Conservation (phyloP, 2,113 vertebrate genomes). For the Lipophrys pholis region DNA sequence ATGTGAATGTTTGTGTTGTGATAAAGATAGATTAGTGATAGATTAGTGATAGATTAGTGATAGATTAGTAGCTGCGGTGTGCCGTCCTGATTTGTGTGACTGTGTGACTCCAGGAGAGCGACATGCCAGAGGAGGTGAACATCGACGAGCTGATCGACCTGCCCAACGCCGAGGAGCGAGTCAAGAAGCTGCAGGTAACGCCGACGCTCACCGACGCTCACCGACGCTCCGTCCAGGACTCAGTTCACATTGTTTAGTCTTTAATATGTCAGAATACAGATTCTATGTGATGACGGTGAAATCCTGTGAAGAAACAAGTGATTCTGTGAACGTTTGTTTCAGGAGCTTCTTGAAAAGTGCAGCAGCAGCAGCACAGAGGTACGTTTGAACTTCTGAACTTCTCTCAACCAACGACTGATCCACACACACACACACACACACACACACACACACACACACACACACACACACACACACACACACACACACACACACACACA, state of each 20-base stretch:
- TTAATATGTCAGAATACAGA: too few relatives aligned
- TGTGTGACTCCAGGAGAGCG: constrained; percentile 78
- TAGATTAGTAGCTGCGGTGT: not conserved
- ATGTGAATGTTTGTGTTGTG: too few relatives aligned
- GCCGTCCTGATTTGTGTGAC: constrained; percentile 2
- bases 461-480: not conserved
- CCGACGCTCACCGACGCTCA: too few relatives aligned
- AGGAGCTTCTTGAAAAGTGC: constrained; percentile 86
- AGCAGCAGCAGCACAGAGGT: constrained; percentile 83
- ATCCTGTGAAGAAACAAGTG: not conserved
- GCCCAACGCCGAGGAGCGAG: constrained; percentile 82
- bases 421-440: not conserved
- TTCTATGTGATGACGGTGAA: too few relatives aligned
- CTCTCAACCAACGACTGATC: not conserved
- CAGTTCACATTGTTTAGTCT: too few relatives aligned
- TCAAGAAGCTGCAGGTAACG: constrained; percentile 83
- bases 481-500: too few relatives aligned
- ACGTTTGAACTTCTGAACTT: constrained; percentile 45
- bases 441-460: not conserved
- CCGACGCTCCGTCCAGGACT: too few relatives aligned
- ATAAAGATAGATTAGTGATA: too few relatives aligned
- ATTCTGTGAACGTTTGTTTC: not conserved
- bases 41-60: too few relatives aligned
- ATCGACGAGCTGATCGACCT: constrained; percentile 89
- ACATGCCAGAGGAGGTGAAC: constrained; percentile 90